Percentiles rank a stretch among this genome's conserved stretches.
These are phyloP conservation scores for Tetranychus truncatus DNA, from an alignment of 2,888 invertebrate genomes.

Conservation along the genomic window DNA sequence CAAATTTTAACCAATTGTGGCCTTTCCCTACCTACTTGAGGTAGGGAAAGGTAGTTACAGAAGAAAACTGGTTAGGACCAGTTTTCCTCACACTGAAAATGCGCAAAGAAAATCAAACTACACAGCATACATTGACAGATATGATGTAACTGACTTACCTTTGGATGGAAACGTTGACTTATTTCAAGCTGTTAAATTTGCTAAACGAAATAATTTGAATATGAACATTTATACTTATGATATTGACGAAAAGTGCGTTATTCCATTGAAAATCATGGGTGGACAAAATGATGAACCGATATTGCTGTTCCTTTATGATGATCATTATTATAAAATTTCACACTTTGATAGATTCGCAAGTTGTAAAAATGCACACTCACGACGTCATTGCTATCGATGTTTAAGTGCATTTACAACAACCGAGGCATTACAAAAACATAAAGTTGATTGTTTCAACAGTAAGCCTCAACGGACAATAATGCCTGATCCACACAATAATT, in stretches of 20 bases:
- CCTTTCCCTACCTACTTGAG: too few species aligned
- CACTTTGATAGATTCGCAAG: not conserved
- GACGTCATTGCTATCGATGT: not conserved
- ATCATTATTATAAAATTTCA: not conserved
- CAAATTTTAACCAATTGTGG: too few species aligned
- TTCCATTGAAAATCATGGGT: not conserved
- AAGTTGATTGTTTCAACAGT: not conserved
- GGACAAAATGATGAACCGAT: not conserved
- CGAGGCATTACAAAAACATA: not conserved
- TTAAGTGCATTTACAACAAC: not conserved
- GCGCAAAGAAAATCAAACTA: not conserved
- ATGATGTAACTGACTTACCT: not conserved
- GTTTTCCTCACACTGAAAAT: too few species aligned
- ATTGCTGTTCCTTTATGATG: not conserved
- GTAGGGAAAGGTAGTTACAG: too few species aligned
- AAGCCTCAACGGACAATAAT: not conserved
- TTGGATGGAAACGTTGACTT: not conserved
- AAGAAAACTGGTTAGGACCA: too few species aligned
- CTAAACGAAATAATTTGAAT: not conserved
- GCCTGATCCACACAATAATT: not conserved
- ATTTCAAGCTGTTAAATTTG: not conserved
- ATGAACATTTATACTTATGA: not conserved
- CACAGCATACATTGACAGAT: not conserved
- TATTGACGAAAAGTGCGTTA: not conserved
- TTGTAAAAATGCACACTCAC: not conserved